Base-by-base conservation (phyloP, 2,888 invertebrate genomes). In the Caenorhabditis sp. region DNA sequence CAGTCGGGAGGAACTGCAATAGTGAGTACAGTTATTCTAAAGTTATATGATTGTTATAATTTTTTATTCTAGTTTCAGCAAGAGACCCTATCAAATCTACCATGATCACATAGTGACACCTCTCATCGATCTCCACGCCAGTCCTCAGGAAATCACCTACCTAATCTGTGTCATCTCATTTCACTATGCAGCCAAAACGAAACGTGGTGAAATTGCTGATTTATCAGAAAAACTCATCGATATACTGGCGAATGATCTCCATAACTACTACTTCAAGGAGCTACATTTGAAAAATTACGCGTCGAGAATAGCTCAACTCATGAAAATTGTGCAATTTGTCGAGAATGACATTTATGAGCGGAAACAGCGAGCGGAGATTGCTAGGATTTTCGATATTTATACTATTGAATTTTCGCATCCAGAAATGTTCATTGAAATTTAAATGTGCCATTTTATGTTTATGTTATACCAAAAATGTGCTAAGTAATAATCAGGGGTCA, bases 261-360 rank as follows among this genome's bases (percentile, higher is more conserved):
- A 43, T 38, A 52, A 74, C 23, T 77, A 74, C 23, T 77, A 77
- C 52, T 36, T 66, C 10, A 50, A 63, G 23, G 63, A 68, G 1
- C 21, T 66, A 2, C 62, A 69, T 1, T 56, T 62, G 54, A 59
- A 70, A 14, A 70, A 71, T 21, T 80, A 80, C 50, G 73, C 80
- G 0, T 50, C 59, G 20, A 25, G 80, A 53, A 53, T 80, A 0
- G 69, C 74, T 26, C 5, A 14, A 43, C 12, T 43, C 14, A 43
- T 43, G 43, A 43, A 17, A 43, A 43, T 43, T 43, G 43, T 43
- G 12, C 43, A 43, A 43, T 12, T 7, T 14, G 17, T 43, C 17
- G 43, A 43, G 43, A 10, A 17, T 43, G 27, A 57, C 50, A 27
- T 53, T 14, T 26, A 38, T 20, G 12, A 36, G 17, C 20, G 62